These are phyloP conservation scores for Timandra comae DNA, from an alignment of 2,888 invertebrate species.

Conservation along the genomic window DNA sequence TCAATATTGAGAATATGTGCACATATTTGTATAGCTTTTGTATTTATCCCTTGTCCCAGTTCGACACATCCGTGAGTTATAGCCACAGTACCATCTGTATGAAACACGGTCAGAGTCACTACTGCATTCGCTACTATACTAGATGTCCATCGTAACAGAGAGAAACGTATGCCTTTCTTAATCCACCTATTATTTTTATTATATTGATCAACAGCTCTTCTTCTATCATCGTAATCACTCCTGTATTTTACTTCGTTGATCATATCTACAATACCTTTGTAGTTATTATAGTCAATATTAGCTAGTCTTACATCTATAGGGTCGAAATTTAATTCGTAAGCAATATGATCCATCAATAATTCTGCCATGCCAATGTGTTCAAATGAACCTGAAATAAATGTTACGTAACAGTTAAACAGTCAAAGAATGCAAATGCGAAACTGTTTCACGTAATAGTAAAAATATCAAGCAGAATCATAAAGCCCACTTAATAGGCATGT, in stretches of 20 bases:
- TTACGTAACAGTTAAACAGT: background rate
- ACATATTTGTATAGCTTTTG: conserved; percentile 80
- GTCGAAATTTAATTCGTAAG: conserved; percentile 68
- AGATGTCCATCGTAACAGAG: conserved; percentile 78
- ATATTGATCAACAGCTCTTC: conserved; percentile 63
- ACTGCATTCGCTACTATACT: conserved; percentile 38
- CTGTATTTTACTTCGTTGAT: conserved; percentile 67
- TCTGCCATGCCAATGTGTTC: conserved; percentile 76
- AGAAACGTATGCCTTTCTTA: conserved; percentile 78
- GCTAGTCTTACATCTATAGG: conserved; percentile 71
- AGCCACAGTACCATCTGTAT: conserved; percentile 79
- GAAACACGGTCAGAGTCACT: conserved; percentile 76
- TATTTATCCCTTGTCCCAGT: conserved; percentile 85
- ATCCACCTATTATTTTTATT: conserved; percentile 82
- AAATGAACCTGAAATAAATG: conserved; percentile 46
- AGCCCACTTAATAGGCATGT: too few relatives aligned
- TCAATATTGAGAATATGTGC: conserved; percentile 80
- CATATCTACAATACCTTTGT: conserved; percentile 49
- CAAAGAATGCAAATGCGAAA: too few relatives aligned
- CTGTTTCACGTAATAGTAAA: too few relatives aligned
- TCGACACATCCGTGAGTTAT: conserved; percentile 80
- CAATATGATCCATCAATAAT: conserved; percentile 79
- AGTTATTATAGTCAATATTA: conserved; percentile 54
- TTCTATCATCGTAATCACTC: conserved; percentile 69
- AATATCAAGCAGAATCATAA: too few relatives aligned